Evolutionary conservation across 2,113 vertebrate genomes (phyloP), one percentile per base, ranked within the genome.

Genomic region (Sigmodon hispidus): DNA sequence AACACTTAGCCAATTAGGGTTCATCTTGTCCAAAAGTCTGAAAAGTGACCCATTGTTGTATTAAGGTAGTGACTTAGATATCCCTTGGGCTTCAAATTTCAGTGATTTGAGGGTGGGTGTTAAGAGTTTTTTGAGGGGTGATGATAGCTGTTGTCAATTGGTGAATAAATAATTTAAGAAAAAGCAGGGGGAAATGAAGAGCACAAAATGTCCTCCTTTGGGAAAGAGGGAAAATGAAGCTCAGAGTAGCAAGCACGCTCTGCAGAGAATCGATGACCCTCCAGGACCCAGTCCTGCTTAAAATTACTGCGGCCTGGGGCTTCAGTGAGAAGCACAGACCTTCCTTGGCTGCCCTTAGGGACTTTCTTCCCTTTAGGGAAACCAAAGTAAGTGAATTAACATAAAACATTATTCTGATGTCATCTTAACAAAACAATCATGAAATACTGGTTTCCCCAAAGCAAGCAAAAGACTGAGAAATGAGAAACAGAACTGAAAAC

Each of bases 221-320:
- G 10, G 67, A 69, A 63, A 85, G 34, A 43, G 31, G 81, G 59
- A 83, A n/a, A 40, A 59, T 16, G 52, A 26, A 72, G 55, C 43
- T 0, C 0, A 5, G 9, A 6, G 61, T 31, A 65, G 21, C 43
- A 85, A 29, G 43, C 29, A 6, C 22, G 40, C 61, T n/a, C 19
- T 48, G 43, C 61, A 13, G 31, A 67, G 19, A 65, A 48, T 34
- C 43, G n/a, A n/a, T n/a, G n/a, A n/a, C n/a, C 31, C 22, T 45
- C 6, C 5, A 5, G 2, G 45, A 63, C 10, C 45, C 36, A 7
- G 43, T 13, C 11, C 15, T 36, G 40, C 24, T 9, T 24, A 12
- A 21, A 85, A 3, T 13, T 7, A 0, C 5, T 13, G 0, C 16
- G 4, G 0, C 59, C 12, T 16, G 7, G 21, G 17, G 8, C 16